Base-by-base conservation (phyloP, 1,140 invertebrate genomes). In the Pectinophora gossypiella region DNA sequence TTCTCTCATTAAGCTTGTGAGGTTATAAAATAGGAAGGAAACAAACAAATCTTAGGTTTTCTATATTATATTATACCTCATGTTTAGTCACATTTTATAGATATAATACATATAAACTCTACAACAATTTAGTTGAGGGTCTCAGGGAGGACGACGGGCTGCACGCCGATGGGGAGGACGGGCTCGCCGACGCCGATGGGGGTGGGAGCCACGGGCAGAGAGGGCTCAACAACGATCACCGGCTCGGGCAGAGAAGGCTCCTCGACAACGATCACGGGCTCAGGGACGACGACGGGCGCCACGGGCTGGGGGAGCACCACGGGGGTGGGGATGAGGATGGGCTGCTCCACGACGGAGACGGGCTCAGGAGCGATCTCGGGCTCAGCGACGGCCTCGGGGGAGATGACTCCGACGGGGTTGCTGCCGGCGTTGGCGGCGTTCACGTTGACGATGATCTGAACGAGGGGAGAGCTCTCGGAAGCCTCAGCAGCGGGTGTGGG, bases 371-470 rank as follows among this genome's bases (percentile, higher is more conserved):
- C 20, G 18, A 45, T n/a, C 19, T 21, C 18, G 7, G 43, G 43
- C 7, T 7, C 18, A 2, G 54, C 9, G 19, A 48, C 46, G 3
- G 23, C 12, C 10, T 38, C 19, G 35, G 38, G 18, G 20, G 5
- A 12, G 5, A 15, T 6, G 35, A 7, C 38, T 22, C 19, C 16
- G 16, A 7, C 21, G n/a, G 55, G 51, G 27, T 61, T 54, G 35
- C 13, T 60, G 1, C 48, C 56, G 23, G 20, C 43, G 27, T n/a
- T n/a, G n/a, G n/a, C 55, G 21, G 22, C 42, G 35, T 48, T 47
- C 38, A 81, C 57, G 55, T 80, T 82, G 52, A 78, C 19, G 55
- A 80, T 76, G 64, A 80, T 72, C 58, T 76, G 76, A 12, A 83
- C 76, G 10, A 79, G 63, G 32, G 77, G 68, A 58, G 68, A 46